Evolutionary conservation across 2,888 invertebrate species (phyloP), one percentile per base, ranked within the genome.

Genomic region (Papilio gigon): DNA sequence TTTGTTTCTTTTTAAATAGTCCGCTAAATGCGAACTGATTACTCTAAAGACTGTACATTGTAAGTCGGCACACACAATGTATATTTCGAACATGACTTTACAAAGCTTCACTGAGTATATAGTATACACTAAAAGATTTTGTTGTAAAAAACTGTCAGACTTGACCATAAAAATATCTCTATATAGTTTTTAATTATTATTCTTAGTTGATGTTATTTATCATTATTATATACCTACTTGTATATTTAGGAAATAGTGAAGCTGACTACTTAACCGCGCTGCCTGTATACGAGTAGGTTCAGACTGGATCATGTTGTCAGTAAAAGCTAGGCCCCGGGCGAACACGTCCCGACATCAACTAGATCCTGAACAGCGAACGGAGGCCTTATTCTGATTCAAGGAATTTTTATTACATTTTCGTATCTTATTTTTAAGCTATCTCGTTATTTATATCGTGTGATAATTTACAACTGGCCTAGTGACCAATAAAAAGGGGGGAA

Each of bases 321-420:
- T 67, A 74, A 76, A 76, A 77, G 75, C 75, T 74, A 68, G 71
- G 77, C 79, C 77, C 69, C 74, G 70, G 74, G 81, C 80, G 67
- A 76, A 80, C 81, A 81, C 74, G 77, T 68, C 71, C 72, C 71
- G 79, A 80, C 81, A 78, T 75, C 77, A 72, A 66, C 75, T 71
- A 71, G 75, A 70, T 74, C 76, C 76, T 76, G 73, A 77, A 77
- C 61, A 53, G 58, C 59, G 60, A 42, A 50, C 63, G 35, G 20
- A 25, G 50, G 14, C 17, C 25, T 9, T 67, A 70, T 70, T 65
- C 65, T 71, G 64, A 30, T 42, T 4, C 33, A n/a, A 12, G 25
- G 17, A 20, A 50, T 27, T 47, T 17, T 37, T 37, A n/a, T 4
- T 37, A 37, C 4, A 37, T 12, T 37, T 0, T n/a, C n/a, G n/a